phyloP scores from a whole-genome alignment of 2,888 invertebrate genomes.

The Penaeus monodon region DNA sequence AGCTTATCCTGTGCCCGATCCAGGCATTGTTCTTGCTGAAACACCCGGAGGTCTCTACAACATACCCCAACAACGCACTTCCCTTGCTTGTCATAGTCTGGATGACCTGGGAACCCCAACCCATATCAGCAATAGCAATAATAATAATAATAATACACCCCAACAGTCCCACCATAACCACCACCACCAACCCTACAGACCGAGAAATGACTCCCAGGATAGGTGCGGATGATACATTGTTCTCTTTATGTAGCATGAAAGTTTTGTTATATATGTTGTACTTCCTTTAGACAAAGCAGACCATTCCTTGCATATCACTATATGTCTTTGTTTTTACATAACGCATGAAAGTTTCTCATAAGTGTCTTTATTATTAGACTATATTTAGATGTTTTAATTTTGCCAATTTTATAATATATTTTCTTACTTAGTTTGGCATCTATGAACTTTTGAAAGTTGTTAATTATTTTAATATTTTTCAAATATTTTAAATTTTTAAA shows the following conservation, averaged over 20 bases:
- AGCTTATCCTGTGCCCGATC: constrained; percentile 37
- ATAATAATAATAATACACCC: constrained; percentile 62
- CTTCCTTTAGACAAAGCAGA: constrained; percentile 25
- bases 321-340: neutral
- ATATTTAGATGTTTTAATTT: constrained; percentile 16
- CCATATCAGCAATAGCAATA: constrained; percentile 67
- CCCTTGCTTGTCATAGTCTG: constrained; percentile 68
- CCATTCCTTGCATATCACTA: constrained; percentile 31
- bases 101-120: constrained; percentile 68
- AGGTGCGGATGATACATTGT: constrained; percentile 58
- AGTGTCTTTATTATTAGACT: constrained; percentile 6
- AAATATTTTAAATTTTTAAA: no score
- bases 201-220: constrained; percentile 52
- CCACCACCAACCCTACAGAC: constrained; percentile 67
- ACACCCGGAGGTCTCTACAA: constrained; percentile 70
- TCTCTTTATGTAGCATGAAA: constrained; percentile 42
- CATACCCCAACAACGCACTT: constrained; percentile 70
- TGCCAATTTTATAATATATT: constrained; percentile 10
- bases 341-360: neutral
- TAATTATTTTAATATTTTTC: no score
- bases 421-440: constrained; percentile 73
- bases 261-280: constrained; percentile 13
- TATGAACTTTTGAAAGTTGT: constrained; percentile 69
- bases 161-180: constrained; percentile 66
- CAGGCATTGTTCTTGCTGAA: constrained; percentile 47